phyloP scores from a whole-genome alignment of 37 sponge, comb jelly and placozoan genomes.

The Aphrocallistes beatrix region DNA sequence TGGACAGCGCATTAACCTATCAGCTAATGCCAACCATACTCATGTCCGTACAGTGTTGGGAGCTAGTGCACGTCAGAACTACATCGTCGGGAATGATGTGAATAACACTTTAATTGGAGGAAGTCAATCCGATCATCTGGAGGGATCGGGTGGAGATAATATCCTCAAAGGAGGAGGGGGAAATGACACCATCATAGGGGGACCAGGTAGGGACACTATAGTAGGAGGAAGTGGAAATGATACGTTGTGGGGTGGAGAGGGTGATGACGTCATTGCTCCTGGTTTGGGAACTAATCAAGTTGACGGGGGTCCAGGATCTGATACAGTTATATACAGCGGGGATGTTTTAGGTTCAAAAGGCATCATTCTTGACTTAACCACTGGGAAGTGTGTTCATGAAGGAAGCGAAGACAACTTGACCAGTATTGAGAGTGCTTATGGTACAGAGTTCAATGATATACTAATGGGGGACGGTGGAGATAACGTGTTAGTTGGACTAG shows the following conservation, averaged over 20 bases:
- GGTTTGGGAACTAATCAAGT: slow-evolving; percentile 6
- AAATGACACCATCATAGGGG: slow-evolving; percentile 6
- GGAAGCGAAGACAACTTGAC: neutral
- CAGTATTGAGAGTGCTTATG: neutral
- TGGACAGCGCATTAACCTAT: neutral
- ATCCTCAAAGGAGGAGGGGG: slow-evolving; percentile 26
- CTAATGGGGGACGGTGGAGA: slow-evolving; percentile 20
- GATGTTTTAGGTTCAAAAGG: neutral
- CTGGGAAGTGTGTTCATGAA: neutral
- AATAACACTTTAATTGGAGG: slow-evolving; percentile 32
- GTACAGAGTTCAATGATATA: slow-evolving; percentile 23
- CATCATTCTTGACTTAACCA: neutral
- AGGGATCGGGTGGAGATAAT: slow-evolving; percentile 20
- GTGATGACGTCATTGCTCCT: slow-evolving; percentile 19
- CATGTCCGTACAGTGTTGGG: slow-evolving; percentile 25
- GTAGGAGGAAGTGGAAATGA: slow-evolving; percentile 27
- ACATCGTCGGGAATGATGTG: slow-evolving; percentile 14
- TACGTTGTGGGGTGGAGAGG: slow-evolving; percentile 1
- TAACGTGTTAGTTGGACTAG: slow-evolving; percentile 19
- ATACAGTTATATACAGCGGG: slow-evolving; percentile 18
- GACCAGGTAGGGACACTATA: slow-evolving; percentile 19
- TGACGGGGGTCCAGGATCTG: slow-evolving; percentile 22
- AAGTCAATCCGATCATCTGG: neutral
- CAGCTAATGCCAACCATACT: neutral
- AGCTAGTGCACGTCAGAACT: neutral